Evolutionary conservation across 2,888 invertebrate species (phyloP).

Genomic region (Sisyra nigra): DNA sequence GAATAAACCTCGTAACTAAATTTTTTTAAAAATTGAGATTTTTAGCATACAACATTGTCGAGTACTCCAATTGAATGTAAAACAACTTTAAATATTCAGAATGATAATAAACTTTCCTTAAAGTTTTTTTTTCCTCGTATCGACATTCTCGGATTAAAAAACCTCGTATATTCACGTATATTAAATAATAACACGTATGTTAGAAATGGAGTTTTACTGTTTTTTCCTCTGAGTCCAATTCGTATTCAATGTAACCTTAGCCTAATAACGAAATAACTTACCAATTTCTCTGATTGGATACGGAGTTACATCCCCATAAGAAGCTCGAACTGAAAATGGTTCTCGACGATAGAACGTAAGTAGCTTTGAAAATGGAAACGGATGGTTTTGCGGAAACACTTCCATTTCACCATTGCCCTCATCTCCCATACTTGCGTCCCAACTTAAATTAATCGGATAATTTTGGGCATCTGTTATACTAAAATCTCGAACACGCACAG

Average conservation of each 20-base stretch:
- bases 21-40: no score
- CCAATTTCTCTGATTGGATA: constrained; percentile 68
- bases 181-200: no score
- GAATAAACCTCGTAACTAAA: no score
- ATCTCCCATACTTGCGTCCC: constrained; percentile 45
- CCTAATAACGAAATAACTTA: constrained; percentile 23
- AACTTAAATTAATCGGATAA: constrained; percentile 66
- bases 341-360: constrained; percentile 82
- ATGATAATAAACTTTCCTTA: no score
- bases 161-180: no score
- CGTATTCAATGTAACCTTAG: neutral
- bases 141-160: no score
- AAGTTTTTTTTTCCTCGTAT: no score
- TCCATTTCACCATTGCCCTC: constrained; percentile 67
- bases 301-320: constrained; percentile 60
- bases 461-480: constrained; percentile 83
- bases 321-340: constrained; percentile 74
- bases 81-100: no score
- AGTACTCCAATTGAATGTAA: no score
- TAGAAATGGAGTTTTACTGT: no score
- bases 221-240: no score
- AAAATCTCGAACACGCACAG: constrained; percentile 93
- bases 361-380: constrained; percentile 87
- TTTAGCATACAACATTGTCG: no score
- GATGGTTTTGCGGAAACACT: constrained; percentile 80